Conservation (phyloP, 2,888 invertebrate species). For the Thymelicus acteon region DNA sequence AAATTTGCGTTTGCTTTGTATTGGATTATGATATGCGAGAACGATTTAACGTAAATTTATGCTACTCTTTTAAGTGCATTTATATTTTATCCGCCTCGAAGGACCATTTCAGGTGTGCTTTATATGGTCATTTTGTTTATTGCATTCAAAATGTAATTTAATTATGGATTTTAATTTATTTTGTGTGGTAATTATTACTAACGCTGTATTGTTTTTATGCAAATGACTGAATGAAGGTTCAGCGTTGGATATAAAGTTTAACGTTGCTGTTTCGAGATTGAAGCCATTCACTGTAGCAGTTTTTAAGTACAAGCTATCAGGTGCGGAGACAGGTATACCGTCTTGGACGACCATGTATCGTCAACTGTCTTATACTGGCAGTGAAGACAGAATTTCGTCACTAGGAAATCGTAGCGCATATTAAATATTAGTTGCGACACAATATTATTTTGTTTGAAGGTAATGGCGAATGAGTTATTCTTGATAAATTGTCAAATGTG, state of each 20-base stretch:
- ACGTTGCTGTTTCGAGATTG: constrained; percentile 17
- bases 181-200: constrained; percentile 10
- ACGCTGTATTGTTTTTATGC: constrained; percentile 12
- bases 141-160: not conserved
- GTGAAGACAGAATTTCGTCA: not conserved
- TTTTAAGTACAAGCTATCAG: constrained; percentile 20
- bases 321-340: not conserved
- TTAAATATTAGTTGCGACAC: too few species aligned
- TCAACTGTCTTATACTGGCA: too few species aligned
- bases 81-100: constrained; percentile 21
- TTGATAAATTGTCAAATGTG: too few species aligned
- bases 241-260: not conserved
- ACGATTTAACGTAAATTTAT: not conserved
- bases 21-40: not conserved
- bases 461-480: too few species aligned
- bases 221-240: constrained; percentile 1
- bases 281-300: constrained; percentile 8
- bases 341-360: too few species aligned
- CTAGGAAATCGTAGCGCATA: not conserved
- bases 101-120: constrained; percentile 16
- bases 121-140: constrained; percentile 2
- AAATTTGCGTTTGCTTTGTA: constrained; percentile 6
- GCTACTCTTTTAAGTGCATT: constrained; percentile 6
- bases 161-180: not conserved
- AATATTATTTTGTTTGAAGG: too few species aligned